A percentile compares a stretch with the other conserved stretches of the same genome.
phyloP scores from a whole-genome alignment of 2,113 vertebrate species.

The Anguilla rostrata region DNA sequence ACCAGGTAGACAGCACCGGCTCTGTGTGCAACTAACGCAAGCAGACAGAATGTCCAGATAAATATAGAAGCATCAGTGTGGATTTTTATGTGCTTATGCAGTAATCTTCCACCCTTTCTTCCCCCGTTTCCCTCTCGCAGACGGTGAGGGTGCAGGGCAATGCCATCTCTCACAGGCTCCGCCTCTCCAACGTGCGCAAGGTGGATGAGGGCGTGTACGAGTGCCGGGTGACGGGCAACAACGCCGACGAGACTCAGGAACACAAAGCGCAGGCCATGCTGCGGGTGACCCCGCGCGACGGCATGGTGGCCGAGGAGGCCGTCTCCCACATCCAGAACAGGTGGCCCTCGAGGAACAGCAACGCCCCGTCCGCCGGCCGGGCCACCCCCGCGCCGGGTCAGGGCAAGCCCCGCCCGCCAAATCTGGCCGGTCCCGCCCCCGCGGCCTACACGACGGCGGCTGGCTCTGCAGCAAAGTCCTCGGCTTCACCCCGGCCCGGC shows the following conservation, averaged over 20 bases:
- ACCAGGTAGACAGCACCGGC: neutral
- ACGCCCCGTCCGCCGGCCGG: slow-evolving; percentile 51
- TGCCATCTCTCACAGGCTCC: slow-evolving; percentile 90
- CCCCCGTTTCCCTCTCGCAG: slow-evolving; percentile 57
- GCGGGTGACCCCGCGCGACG: slow-evolving; percentile 74
- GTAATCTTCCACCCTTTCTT: neutral
- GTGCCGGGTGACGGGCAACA: slow-evolving; percentile 88
- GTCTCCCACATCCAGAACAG: slow-evolving; percentile 89
- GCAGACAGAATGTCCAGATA: neutral
- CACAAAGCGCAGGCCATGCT: slow-evolving; percentile 84
- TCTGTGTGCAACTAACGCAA: neutral
- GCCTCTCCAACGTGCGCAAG: slow-evolving; percentile 82
- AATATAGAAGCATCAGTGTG: neutral
- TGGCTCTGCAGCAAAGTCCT: slow-evolving; percentile 65
- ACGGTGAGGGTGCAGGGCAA: slow-evolving; percentile 91
- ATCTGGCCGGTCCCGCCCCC: slow-evolving; percentile 46
- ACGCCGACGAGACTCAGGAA: slow-evolving; percentile 84
- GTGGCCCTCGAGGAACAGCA: slow-evolving; percentile 72
- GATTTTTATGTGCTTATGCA: neutral
- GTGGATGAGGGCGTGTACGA: slow-evolving; percentile 89
- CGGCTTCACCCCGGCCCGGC: slow-evolving; percentile 73
- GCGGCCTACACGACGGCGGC: slow-evolving; percentile 52
- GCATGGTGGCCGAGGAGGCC: slow-evolving; percentile 87
- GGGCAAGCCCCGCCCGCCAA: slow-evolving; percentile 57
- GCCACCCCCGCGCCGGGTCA: slow-evolving; percentile 63